Percentiles rank a stretch among this genome's conserved stretches.
These are phyloP conservation scores for Lacerta viridis DNA, from an alignment of 2,797 vertebrate genomes.

Conservation along the genomic window DNA sequence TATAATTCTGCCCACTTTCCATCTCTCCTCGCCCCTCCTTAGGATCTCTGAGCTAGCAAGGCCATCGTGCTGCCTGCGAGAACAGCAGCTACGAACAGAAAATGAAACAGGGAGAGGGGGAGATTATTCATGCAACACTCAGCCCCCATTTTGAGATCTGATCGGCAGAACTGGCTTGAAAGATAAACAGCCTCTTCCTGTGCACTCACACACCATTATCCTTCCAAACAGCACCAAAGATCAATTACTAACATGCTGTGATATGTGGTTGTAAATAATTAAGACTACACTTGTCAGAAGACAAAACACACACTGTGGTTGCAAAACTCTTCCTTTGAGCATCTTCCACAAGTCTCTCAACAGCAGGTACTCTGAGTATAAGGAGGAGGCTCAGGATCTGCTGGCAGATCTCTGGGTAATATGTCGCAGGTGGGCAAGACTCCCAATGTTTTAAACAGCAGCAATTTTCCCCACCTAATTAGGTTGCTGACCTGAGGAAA, in stretches of 20 bases:
- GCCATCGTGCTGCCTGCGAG: not conserved
- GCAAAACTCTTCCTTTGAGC: not conserved
- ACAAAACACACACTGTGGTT: not conserved
- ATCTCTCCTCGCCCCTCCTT: not conserved
- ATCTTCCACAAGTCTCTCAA: not conserved
- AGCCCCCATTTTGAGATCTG: not conserved
- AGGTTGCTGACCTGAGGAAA: no score
- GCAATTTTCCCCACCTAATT: no score
- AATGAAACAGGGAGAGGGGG: not conserved
- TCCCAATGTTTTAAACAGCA: no score
- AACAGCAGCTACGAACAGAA: not conserved
- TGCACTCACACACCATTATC: not conserved
- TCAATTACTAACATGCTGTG: not conserved
- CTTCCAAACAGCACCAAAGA: not conserved
- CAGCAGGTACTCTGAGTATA: no score
- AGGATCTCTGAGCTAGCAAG: not conserved
- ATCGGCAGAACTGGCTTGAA: not conserved
- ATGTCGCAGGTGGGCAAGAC: no score
- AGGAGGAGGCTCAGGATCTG: no score
- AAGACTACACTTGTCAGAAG: constrained; percentile 26
- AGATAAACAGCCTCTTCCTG: not conserved
- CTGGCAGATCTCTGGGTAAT: no score
- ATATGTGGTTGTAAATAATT: constrained; percentile 17
- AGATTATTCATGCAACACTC: not conserved
- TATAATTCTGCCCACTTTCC: not conserved